Conservation (phyloP, 1,140 invertebrate genomes). For the Coboldia fuscipes region DNA sequence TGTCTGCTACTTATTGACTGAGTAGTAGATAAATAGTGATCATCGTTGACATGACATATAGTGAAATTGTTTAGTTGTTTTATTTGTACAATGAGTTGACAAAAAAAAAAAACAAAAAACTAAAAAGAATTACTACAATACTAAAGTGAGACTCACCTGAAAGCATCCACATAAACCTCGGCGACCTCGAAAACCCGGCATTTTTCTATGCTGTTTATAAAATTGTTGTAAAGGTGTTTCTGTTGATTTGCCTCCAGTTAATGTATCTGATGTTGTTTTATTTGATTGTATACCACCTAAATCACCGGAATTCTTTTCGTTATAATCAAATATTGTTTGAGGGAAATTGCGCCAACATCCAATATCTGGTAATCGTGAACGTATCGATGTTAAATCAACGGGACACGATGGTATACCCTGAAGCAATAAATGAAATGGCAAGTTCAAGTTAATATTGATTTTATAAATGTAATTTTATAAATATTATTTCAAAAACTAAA, state of each 20-base stretch:
- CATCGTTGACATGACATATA: neutral
- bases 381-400: slow-evolving; percentile 14
- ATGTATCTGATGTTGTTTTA: neutral
- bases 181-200: slow-evolving; percentile 30
- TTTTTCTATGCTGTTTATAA: slow-evolving; percentile 21
- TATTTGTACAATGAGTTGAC: neutral
- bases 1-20: neutral
- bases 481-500: too few species aligned
- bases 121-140: neutral
- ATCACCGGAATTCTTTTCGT: slow-evolving; percentile 10
- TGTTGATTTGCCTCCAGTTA: too few species aligned
- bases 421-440: too few species aligned
- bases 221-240: slow-evolving; percentile 19
- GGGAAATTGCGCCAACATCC: slow-evolving; percentile 15
- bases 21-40: neutral
- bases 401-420: slow-evolving; percentile 1
- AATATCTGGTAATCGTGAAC: slow-evolving; percentile 14
- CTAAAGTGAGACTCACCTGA: slow-evolving; percentile 20
- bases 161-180: slow-evolving; percentile 37
- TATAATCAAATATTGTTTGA: slow-evolving; percentile 9
- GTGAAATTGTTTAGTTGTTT: neutral
- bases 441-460: too few species aligned
- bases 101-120: neutral
- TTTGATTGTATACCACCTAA: neutral
- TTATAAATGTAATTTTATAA: too few species aligned